Evolutionary conservation across 2,888 invertebrate species (phyloP).

Genomic region (Scaptomyza flava): DNA sequence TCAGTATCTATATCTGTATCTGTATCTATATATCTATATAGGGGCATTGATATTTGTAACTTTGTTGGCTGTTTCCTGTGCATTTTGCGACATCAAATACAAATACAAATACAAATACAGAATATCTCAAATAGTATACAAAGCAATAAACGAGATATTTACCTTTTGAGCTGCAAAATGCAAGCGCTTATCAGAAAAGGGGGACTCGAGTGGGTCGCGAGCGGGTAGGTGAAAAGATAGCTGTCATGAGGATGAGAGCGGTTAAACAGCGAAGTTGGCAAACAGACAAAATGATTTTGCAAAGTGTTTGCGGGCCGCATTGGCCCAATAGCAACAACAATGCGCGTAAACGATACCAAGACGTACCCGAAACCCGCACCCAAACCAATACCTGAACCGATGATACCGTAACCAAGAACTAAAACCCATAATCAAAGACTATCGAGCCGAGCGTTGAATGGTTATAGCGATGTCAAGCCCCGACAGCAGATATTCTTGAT

Average conservation of each 20-base stretch:
- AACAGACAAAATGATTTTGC: slow-evolving; percentile 47
- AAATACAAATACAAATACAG: slow-evolving; percentile 19
- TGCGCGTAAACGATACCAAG: slow-evolving; percentile 1
- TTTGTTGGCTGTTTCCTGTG: slow-evolving; percentile 9
- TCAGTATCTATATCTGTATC: background rate
- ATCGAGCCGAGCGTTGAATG: slow-evolving; percentile 8
- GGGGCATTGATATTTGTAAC: slow-evolving; percentile 15
- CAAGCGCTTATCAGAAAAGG: slow-evolving; percentile 31
- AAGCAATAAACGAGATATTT: slow-evolving; percentile 55
- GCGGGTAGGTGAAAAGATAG: too few relatives aligned
- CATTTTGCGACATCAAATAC: slow-evolving; percentile 31
- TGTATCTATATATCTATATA: background rate
- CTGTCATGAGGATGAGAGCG: background rate
- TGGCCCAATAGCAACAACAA: background rate
- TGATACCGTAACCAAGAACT: background rate
- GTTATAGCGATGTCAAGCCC: slow-evolving; percentile 3
- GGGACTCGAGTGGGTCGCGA: too few relatives aligned
- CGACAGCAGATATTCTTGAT: slow-evolving; percentile 26
- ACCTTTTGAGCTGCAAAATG: slow-evolving; percentile 44
- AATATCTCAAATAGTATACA: slow-evolving; percentile 20
- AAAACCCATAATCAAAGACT: slow-evolving; percentile 17
- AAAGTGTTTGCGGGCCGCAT: background rate
- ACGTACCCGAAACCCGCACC: background rate
- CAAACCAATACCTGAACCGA: background rate
- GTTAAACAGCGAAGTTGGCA: background rate